Evolutionary conservation across 2,113 vertebrate species (phyloP).

Genomic region (Colossoma macropomum): DNA sequence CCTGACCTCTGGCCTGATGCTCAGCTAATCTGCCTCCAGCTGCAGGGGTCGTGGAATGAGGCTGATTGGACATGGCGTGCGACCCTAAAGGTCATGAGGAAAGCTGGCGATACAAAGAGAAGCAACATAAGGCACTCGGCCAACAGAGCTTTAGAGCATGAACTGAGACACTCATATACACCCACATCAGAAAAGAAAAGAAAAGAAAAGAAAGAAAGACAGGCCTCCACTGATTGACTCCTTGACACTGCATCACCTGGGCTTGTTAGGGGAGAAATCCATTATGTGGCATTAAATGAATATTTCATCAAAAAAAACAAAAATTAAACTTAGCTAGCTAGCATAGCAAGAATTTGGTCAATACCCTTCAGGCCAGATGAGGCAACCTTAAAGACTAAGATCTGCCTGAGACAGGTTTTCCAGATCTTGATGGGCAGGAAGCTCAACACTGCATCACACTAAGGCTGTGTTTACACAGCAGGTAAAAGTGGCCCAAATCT

Average conservation of each 20-base stretch:
- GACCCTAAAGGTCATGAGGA: background rate
- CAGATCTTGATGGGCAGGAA: too few species aligned
- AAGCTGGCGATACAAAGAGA: background rate
- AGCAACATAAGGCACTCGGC: constrained; percentile 7
- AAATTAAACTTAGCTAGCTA: too few species aligned
- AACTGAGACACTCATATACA: background rate
- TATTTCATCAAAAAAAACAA: too few species aligned
- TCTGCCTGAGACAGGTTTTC: too few species aligned
- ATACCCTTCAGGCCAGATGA: too few species aligned
- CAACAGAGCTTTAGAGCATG: background rate
- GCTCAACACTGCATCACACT: too few species aligned
- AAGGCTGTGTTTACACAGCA: too few species aligned
- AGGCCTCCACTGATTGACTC: background rate
- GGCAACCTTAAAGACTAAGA: too few species aligned
- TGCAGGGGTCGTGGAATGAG: background rate
- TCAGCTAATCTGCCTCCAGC: constrained; percentile 2
- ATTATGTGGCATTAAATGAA: too few species aligned
- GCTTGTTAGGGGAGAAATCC: too few species aligned
- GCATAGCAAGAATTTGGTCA: too few species aligned
- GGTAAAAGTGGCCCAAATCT: too few species aligned
- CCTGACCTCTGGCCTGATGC: constrained; percentile 7
- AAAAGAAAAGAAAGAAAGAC: background rate
- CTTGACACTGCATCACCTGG: background rate
- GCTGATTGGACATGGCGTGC: background rate
- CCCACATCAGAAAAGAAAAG: background rate